Evolutionary conservation across 2,797 vertebrate species (phyloP).

Genomic region (Falco naumanni): DNA sequence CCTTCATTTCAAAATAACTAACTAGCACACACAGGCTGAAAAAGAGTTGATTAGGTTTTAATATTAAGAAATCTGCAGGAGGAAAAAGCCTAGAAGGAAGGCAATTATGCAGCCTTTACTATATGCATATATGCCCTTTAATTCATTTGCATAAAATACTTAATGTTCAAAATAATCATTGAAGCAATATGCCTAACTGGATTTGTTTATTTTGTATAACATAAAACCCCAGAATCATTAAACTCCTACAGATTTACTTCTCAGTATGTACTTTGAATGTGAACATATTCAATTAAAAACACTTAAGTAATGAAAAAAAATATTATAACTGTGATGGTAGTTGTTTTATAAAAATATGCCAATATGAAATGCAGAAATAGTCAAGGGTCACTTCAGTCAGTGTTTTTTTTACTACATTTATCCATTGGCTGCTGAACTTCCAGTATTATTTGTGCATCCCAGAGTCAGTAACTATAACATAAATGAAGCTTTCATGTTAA

Average conservation of each 20-base stretch:
- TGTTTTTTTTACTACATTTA: not conserved
- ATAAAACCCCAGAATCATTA: not conserved
- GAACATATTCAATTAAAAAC: not conserved
- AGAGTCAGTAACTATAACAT: not conserved
- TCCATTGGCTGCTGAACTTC: not conserved
- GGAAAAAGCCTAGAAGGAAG: not conserved
- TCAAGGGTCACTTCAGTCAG: not conserved
- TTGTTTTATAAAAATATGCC: not conserved
- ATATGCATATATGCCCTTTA: not conserved
- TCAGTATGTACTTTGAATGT: not conserved
- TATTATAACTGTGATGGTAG: not conserved
- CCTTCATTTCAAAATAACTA: not conserved
- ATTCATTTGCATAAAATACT: constrained; percentile 1
- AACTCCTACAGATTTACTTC: constrained; percentile 27
- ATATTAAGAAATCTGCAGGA: not conserved
- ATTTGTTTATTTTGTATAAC: constrained; percentile 13
- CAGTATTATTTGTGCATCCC: not conserved
- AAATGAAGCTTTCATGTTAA: not conserved
- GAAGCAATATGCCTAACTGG: not conserved
- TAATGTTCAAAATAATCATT: not conserved
- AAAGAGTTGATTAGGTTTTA: not conserved
- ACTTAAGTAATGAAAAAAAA: not conserved
- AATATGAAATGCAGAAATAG: not conserved
- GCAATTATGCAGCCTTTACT: not conserved
- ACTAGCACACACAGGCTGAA: not conserved